Evolutionary conservation across 1,140 invertebrate species (phyloP).

Genomic region (Solenopsis fugax): DNA sequence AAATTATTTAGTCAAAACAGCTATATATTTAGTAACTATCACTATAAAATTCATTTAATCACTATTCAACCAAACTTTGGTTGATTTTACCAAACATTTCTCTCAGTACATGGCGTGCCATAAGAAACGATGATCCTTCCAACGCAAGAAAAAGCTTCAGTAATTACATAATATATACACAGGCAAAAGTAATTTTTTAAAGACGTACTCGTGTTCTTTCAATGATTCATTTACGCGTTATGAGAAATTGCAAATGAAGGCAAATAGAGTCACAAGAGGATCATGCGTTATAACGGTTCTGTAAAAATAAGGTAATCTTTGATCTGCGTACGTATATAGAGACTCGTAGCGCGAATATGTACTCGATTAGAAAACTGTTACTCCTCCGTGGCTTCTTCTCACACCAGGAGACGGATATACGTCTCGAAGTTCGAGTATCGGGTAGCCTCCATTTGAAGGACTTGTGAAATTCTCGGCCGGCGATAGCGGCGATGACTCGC

Average conservation of each 20-base stretch:
- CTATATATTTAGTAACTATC: too few relatives aligned
- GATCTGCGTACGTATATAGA: not conserved
- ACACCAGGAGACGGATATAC: not conserved
- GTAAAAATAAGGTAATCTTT: conserved; percentile 17
- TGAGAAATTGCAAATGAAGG: not conserved
- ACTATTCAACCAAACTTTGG: too few relatives aligned
- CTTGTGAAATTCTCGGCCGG: conserved; percentile 38
- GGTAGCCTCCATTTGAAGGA: conserved; percentile 36
- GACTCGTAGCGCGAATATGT: not conserved
- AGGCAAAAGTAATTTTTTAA: not conserved
- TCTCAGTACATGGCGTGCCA: not conserved
- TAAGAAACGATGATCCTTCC: not conserved
- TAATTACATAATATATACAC: not conserved
- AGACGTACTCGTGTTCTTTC: not conserved
- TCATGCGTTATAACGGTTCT: not conserved
- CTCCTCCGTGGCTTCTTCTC: conserved; percentile 10
- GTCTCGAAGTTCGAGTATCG: conserved; percentile 24
- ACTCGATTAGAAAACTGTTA: not conserved
- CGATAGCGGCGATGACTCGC: conserved; percentile 46
- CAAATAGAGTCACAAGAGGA: conserved; percentile 4
- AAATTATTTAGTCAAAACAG: too few relatives aligned
- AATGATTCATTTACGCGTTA: not conserved
- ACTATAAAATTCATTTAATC: too few relatives aligned
- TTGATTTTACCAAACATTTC: too few relatives aligned
- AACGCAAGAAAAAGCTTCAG: not conserved